A percentile compares a stretch with the other conserved stretches of the same genome.
Evolutionary conservation across 2,888 invertebrate species (phyloP).

Genomic region (Incurvaria masculella): DNA sequence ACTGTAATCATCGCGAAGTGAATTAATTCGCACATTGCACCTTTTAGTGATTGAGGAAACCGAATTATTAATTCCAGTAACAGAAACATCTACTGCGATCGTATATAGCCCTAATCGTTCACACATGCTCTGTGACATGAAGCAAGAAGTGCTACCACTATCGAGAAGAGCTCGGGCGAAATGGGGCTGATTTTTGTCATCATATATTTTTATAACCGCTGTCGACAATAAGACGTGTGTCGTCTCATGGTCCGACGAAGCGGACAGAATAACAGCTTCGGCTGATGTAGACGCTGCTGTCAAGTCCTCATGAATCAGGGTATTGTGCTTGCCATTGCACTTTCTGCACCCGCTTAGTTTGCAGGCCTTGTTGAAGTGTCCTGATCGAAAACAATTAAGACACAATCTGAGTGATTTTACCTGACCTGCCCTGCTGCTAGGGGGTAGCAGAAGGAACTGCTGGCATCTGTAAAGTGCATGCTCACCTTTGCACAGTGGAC

Average conservation of each 20-base stretch:
- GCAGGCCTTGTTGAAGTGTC: background rate
- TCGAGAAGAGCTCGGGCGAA: background rate
- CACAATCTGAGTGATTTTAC: background rate
- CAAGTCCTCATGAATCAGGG: background rate
- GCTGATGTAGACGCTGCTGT: background rate
- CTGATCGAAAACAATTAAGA: slow-evolving; percentile 3
- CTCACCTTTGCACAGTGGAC: no score
- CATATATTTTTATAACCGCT: background rate
- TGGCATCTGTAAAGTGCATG: background rate
- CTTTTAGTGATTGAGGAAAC: no score
- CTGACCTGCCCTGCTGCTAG: background rate
- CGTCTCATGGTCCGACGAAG: background rate
- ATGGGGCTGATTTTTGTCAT: background rate
- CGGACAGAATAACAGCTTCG: no score
- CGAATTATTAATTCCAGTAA: no score
- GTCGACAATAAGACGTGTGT: slow-evolving; percentile 2
- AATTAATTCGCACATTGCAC: no score
- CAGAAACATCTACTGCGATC: no score
- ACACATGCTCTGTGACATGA: no score
- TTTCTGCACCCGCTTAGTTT: background rate
- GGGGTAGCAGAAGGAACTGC: background rate
- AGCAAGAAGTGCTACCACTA: no score
- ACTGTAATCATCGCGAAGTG: no score
- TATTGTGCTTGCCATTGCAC: background rate
- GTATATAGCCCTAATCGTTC: no score